Conservation (phyloP, 2,113 vertebrate species). For the Pao palembangensis region DNA sequence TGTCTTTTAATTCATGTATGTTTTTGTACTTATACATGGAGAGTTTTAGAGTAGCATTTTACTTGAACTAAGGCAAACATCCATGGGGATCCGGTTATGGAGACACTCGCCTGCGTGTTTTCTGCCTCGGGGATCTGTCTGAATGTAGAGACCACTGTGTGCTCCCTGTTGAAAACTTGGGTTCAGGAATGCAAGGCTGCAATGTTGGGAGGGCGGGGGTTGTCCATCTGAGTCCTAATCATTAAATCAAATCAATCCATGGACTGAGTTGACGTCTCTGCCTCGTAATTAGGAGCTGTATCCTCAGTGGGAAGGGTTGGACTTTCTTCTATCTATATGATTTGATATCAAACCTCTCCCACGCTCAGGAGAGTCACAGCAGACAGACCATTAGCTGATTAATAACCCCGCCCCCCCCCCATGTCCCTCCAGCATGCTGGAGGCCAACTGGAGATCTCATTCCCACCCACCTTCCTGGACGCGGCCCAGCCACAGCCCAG, state of each 20-base stretch:
- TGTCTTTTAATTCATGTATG: constrained; percentile 48
- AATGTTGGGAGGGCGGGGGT: constrained; percentile 14
- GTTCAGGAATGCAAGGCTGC: constrained; percentile 58
- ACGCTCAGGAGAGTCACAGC: constrained; percentile 25
- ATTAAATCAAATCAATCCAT: constrained; percentile 73
- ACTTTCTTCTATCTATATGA: constrained; percentile 8
- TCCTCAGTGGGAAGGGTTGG: background rate
- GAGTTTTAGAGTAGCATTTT: constrained; percentile 51
- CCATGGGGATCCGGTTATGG: constrained; percentile 36
- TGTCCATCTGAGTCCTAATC: constrained; percentile 62
- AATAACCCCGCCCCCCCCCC: constrained; percentile 9
- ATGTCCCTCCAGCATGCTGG: background rate
- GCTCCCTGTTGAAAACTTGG: constrained; percentile 44
- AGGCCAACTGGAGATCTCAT: constrained; percentile 46
- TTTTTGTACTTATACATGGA: constrained; percentile 52
- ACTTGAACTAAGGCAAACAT: constrained; percentile 56
- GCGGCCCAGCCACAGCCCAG: constrained; percentile 42
- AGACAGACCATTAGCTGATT: constrained; percentile 50
- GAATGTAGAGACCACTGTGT: constrained; percentile 48
- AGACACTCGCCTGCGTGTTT: constrained; percentile 44
- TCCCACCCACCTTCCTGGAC: constrained; percentile 71
- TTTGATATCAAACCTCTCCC: constrained; percentile 46
- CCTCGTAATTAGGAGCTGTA: constrained; percentile 37
- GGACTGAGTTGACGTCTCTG: constrained; percentile 47
- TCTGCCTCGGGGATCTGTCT: constrained; percentile 44